Percentiles rank a stretch among this genome's conserved stretches.
phyloP scores from a whole-genome alignment of 2,797 vertebrate species.

The Saxicola maurus region DNA sequence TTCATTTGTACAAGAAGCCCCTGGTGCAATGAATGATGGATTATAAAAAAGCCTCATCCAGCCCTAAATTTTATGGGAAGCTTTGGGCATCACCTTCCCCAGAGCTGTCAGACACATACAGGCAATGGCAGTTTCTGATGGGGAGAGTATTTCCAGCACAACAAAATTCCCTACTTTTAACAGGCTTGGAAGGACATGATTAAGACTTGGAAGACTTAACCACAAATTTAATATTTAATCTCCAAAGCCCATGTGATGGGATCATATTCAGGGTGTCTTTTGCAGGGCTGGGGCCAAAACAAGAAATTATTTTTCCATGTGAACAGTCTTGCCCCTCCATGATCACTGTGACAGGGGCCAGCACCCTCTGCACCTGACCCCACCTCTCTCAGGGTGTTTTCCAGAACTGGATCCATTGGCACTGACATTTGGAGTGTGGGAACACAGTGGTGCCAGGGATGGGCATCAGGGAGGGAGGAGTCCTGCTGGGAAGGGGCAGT shows the following conservation, averaged over 20 bases:
- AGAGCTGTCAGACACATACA: accelerated
- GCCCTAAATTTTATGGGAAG: not conserved
- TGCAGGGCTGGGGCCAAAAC: not conserved
- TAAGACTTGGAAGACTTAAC: not conserved
- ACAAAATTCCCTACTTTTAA: not conserved
- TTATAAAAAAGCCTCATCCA: not conserved
- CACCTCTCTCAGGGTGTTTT: accelerated
- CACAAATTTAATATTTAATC: not conserved
- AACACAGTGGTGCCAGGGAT: accelerated
- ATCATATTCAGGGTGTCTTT: not conserved
- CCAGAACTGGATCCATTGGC: accelerated
- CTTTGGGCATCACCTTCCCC: not conserved
- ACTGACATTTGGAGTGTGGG: accelerated
- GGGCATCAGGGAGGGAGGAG: not conserved
- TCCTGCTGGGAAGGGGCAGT: not conserved
- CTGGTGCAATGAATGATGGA: too few species aligned
- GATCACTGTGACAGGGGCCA: accelerated
- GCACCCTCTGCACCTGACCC: accelerated
- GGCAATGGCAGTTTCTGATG: not conserved
- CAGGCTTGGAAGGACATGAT: not conserved
- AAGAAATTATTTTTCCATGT: not conserved
- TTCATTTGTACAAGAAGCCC: not conserved
- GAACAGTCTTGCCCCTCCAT: accelerated
- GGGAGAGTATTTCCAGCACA: not conserved
- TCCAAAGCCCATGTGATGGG: not conserved